Conservation (phyloP, 2,797 vertebrate genomes). For the Etheostoma perlongum region DNA sequence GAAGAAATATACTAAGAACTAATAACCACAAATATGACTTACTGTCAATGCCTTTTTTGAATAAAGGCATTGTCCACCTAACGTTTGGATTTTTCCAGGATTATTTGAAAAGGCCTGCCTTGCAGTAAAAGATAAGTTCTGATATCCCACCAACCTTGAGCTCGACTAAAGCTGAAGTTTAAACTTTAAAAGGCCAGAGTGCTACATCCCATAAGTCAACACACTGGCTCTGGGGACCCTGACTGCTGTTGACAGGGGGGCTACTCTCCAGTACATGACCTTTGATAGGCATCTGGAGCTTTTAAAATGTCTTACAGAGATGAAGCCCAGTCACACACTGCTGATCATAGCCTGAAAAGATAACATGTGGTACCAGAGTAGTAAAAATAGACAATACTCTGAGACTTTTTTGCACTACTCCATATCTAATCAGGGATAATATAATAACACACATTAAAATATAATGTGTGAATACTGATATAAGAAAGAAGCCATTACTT, state of each 20-base stretch:
- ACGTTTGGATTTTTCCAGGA: slow-evolving; percentile 28
- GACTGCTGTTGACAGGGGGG: slow-evolving; percentile 64
- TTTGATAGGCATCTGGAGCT: slow-evolving; percentile 77
- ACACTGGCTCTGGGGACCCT: slow-evolving; percentile 62
- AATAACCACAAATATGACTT: slow-evolving; percentile 13
- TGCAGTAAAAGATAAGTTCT: slow-evolving; percentile 36
- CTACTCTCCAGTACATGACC: slow-evolving; percentile 68
- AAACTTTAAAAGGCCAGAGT: slow-evolving; percentile 67
- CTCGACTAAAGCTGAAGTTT: slow-evolving; percentile 44
- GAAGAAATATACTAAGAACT: slow-evolving; percentile 13
- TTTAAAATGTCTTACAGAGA: slow-evolving; percentile 68
- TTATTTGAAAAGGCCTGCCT: slow-evolving; percentile 29
- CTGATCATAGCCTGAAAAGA: slow-evolving; percentile 55
- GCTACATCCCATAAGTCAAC: slow-evolving; percentile 67
- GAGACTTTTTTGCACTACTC: slow-evolving; percentile 39
- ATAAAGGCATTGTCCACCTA: slow-evolving; percentile 20
- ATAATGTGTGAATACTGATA: slow-evolving; percentile 54
- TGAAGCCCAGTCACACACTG: slow-evolving; percentile 42
- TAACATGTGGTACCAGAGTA: slow-evolving; percentile 39
- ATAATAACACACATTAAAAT: neutral
- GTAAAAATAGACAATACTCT: slow-evolving; percentile 69
- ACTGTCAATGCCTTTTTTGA: neutral
- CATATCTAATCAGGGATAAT: slow-evolving; percentile 36
- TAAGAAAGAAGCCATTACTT: slow-evolving; percentile 63
- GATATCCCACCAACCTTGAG: slow-evolving; percentile 33